phyloP scores from a whole-genome alignment of 2,888 invertebrate species.

The Drosophila kanekoi region DNA sequence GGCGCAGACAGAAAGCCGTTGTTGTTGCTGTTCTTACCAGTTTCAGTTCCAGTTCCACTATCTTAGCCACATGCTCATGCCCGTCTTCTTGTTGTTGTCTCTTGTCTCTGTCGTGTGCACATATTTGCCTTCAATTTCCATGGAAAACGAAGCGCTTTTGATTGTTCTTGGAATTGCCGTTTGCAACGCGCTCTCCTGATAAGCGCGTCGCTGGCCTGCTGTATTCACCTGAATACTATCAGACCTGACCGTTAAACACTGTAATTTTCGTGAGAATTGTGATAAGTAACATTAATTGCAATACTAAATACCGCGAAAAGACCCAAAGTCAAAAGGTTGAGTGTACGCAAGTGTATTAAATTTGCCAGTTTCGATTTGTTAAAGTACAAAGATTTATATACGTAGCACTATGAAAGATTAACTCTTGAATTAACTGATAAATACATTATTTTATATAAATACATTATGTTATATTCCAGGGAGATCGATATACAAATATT shows the following conservation, averaged over 20 bases:
- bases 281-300: slow-evolving; percentile 21
- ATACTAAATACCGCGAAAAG: neutral
- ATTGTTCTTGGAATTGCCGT: slow-evolving; percentile 72
- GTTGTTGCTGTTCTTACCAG: neutral
- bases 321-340: neutral
- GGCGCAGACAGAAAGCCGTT: neutral
- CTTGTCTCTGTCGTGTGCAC: slow-evolving; percentile 30
- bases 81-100: neutral
- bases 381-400: too few relatives aligned
- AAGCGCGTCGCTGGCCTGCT: slow-evolving; percentile 1
- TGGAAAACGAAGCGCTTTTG: slow-evolving; percentile 74
- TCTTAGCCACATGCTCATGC: slow-evolving; percentile 27
- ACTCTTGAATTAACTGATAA: too few relatives aligned
- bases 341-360: neutral
- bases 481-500: too few relatives aligned
- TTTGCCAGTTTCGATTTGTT: too few relatives aligned
- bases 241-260: slow-evolving; percentile 29
- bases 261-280: slow-evolving; percentile 26
- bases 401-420: too few relatives aligned
- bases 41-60: slow-evolving; percentile 20
- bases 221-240: slow-evolving; percentile 36
- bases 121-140: slow-evolving; percentile 72
- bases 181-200: slow-evolving; percentile 31
- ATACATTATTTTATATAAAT: too few relatives aligned
- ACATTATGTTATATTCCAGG: too few relatives aligned